Base-by-base conservation (phyloP, 2,888 invertebrate genomes). In the Orthosia gracilis region DNA sequence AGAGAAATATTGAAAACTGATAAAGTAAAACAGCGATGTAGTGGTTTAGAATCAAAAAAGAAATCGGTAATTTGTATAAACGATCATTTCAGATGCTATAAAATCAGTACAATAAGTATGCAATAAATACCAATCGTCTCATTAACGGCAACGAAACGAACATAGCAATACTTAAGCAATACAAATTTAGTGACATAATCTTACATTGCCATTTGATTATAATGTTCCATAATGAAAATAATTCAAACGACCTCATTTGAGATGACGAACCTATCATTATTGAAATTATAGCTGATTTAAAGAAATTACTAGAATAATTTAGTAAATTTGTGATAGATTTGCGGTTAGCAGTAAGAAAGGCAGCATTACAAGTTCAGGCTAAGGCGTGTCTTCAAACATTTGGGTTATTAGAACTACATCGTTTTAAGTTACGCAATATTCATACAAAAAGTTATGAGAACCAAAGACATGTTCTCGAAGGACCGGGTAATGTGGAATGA, bases 211-310 rank as follows among this genome's bases (percentile, higher is more conserved):
- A n/a, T 26, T 54, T 70, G 54, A n/a, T 17, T 13, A 13, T 49
- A 31, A 31, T 69, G 21, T 49, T 31, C 47, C 15, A 49, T 69
- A 50, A 71, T 73, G 40, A 75, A 47, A 23, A 63, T 75, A 50
- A 58, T 58, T 73, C 17, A n/a, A 73, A 15, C 49, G n/a, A 2
- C 40, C 26, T 26, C 17, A 23, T 57, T 67, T 49, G 12, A n/a
- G 9, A 15, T 12, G 2, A 55, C 5, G 9, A 55, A 26, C 40
- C 40, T 21, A 73, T 55, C 0, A 45, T 77, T 73, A 50, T 26
- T 66, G 55, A 23, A 67, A 73, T 23, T 4, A 26, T 2, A n/a
- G 23, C 4, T 55, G 66, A 49, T 66, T 9, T 40, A 40, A 40
- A 9, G 40, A 40, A 40, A 40, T 40, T 40, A 40, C 40, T 40